These are phyloP conservation scores for Phalanger gymnotis DNA, from an alignment of 2,797 vertebrate species.

Conservation along the genomic window DNA sequence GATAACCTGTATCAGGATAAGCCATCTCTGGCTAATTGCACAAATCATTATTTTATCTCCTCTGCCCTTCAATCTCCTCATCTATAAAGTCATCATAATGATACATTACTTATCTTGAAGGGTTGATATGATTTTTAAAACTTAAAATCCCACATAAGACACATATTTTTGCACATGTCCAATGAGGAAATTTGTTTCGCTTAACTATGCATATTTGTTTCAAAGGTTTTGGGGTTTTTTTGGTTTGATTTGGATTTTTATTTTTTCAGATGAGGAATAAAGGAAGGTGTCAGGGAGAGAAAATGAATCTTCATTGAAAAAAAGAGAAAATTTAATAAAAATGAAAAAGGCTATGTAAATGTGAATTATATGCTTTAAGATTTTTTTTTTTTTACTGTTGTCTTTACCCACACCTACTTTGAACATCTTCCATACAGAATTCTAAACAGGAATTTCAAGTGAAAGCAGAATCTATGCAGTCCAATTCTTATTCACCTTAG, in stretches of 20 bases:
- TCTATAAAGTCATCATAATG: neutral
- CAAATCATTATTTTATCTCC: neutral
- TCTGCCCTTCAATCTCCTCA: neutral
- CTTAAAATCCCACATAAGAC: neutral
- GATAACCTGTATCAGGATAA: neutral
- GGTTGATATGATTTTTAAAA: neutral
- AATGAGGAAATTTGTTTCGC: neutral
- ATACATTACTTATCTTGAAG: neutral
- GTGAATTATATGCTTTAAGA: neutral
- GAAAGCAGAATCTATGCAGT: neutral
- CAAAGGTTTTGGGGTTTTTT: neutral
- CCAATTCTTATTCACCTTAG: neutral
- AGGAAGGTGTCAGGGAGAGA: neutral
- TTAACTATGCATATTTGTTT: neutral
- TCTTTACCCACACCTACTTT: neutral
- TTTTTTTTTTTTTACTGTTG: neutral
- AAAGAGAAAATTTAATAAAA: neutral
- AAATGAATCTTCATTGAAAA: neutral
- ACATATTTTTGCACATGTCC: neutral
- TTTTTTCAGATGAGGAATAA: neutral
- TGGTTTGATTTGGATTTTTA: neutral
- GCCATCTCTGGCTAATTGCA: neutral
- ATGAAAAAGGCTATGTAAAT: neutral
- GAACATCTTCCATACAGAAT: conserved; percentile 1
- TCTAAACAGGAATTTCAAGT: neutral